Evolutionary conservation across 2,113 vertebrate genomes (phyloP), one percentile per base, ranked within the genome.

Genomic region (Periophthalmodon schlosseri): DNA sequence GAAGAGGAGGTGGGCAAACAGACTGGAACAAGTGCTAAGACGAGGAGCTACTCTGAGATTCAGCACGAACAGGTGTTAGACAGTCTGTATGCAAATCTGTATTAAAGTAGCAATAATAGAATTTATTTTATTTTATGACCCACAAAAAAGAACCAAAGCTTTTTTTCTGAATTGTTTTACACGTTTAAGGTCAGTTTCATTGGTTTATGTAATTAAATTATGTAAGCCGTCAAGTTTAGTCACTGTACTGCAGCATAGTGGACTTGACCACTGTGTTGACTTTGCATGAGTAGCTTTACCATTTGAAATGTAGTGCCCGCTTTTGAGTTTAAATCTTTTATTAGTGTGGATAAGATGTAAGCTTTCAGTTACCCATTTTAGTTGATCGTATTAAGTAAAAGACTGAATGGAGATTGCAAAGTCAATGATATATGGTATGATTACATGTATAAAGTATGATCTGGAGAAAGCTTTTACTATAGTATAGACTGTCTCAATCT

Each of bases 1-100:
- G 85, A 81, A 65, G 28, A 34, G 24, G 28, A 44, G 20, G 12
- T 10, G 10, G 44, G 20, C 39, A 46, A 46, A 67, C 4, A 13
- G 39, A 67, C 28, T 34, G 33, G 61, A 36, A 34, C 15, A 18
- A 66, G n/a, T 34, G 18, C 64, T 0, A 47, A 1, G 52, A 56
- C 18, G 52, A 56, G n/a, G 28, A 28, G 49, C 20, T 14, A 58
- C n/a, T 58, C 20, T 58, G 36, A 39, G 5, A 39, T 39, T 39
- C 36, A 39, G 36, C 8, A 9, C 36, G 28, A 28, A 28, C 28
- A 2, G 28, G 28, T 28, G 28, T 28, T 28, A 2, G 60, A 34
- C 28, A 16, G 15, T 15, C 34, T 64, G 61, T 39, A 36, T 18
- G 10, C 34, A 44, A 39, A 65, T 39, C 16, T 65, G 20, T 65